A percentile compares a stretch with the other conserved stretches of the same genome.
Conservation (phyloP, 2,113 vertebrate species). For the Climacteris rufus region DNA sequence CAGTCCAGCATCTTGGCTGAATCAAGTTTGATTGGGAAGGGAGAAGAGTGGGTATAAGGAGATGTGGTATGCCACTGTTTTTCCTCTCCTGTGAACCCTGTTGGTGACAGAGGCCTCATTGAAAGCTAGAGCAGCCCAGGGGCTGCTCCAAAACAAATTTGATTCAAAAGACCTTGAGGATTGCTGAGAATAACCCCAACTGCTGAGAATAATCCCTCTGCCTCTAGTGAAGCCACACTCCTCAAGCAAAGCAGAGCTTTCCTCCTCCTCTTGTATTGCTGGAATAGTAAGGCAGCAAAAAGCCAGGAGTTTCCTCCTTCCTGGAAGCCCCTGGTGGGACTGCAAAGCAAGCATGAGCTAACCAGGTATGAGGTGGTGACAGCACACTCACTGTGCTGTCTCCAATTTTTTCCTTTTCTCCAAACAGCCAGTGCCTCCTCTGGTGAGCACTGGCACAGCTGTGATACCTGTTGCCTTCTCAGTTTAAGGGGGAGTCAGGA, state of each 20-base stretch:
- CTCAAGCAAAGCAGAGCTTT: background rate
- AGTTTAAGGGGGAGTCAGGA: background rate
- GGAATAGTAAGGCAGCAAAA: background rate
- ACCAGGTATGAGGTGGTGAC: background rate
- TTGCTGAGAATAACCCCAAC: background rate
- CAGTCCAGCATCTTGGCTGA: background rate
- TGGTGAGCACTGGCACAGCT: accelerated
- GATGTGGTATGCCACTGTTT: background rate
- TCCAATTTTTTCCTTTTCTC: background rate
- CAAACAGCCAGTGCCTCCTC: background rate
- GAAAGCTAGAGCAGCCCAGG: background rate
- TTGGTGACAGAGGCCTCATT: background rate
- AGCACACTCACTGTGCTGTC: background rate
- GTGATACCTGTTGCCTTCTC: background rate
- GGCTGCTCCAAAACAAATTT: background rate
- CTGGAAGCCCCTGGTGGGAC: background rate
- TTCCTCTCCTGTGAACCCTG: background rate
- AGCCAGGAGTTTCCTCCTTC: background rate
- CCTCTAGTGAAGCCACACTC: background rate
- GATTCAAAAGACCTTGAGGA: background rate
- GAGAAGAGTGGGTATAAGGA: background rate
- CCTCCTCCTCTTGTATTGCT: background rate
- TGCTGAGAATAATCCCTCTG: background rate
- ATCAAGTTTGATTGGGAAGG: background rate
- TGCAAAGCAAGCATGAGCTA: background rate